Evolutionary conservation across 1,140 invertebrate species (phyloP).

Genomic region (Zaprionus vittiger): DNA sequence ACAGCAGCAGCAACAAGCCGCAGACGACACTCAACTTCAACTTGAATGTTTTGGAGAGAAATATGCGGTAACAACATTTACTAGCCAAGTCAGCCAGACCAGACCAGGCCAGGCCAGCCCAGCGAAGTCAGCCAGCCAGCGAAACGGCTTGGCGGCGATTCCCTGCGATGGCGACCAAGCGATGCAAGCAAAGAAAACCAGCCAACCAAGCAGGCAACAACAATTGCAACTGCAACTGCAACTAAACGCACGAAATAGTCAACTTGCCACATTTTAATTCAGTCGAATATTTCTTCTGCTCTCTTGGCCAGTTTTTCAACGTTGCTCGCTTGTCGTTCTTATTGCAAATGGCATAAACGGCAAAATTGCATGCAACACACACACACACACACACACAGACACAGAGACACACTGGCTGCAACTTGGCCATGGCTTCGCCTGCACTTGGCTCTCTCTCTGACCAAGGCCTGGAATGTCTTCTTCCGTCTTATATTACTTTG

Average conservation of each 20-base stretch:
- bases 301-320: slow-evolving; percentile 42
- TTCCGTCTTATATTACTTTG: slow-evolving; percentile 56
- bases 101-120: slow-evolving; percentile 17
- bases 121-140: slow-evolving; percentile 18
- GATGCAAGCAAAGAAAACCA: slow-evolving; percentile 37
- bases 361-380: slow-evolving; percentile 62
- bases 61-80: slow-evolving; percentile 76
- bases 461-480: slow-evolving; percentile 51
- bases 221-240: slow-evolving; percentile 10
- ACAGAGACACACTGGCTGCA: slow-evolving; percentile 26
- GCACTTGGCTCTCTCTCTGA: slow-evolving; percentile 39
- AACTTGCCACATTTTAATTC: slow-evolving; percentile 82
- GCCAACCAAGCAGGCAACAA: slow-evolving; percentile 29
- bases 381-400: slow-evolving; percentile 28
- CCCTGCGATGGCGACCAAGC: slow-evolving; percentile 12
- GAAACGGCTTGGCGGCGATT: slow-evolving; percentile 4
- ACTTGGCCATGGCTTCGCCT: slow-evolving; percentile 33
- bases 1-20: slow-evolving; percentile 29
- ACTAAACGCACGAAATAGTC: slow-evolving; percentile 71
- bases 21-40: slow-evolving; percentile 70
- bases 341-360: slow-evolving; percentile 62
- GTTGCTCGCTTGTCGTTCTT: slow-evolving; percentile 37
- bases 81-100: slow-evolving; percentile 32
- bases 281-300: slow-evolving; percentile 70
- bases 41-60: slow-evolving; percentile 69